These are phyloP conservation scores for Struthidea cinerea DNA, from an alignment of 2,113 vertebrate genomes.

Conservation along the genomic window DNA sequence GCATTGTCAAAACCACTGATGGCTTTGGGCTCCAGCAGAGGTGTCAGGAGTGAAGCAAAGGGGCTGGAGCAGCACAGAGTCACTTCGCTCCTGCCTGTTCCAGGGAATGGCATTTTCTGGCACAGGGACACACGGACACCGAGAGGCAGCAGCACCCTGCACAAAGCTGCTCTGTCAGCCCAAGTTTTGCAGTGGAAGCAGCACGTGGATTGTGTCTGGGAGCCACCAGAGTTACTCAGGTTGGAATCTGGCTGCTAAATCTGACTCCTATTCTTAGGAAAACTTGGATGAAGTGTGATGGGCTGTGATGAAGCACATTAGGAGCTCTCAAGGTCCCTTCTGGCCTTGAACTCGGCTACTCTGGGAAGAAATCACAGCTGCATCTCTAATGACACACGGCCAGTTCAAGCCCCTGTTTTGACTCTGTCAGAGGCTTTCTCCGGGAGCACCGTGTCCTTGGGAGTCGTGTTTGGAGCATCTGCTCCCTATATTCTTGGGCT, in stretches of 20 bases:
- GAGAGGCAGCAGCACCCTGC: neutral
- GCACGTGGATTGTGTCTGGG: neutral
- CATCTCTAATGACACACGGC: neutral
- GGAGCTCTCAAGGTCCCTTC: neutral
- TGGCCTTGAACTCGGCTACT: neutral
- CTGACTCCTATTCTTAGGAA: neutral
- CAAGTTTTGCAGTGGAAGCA: neutral
- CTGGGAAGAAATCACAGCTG: neutral
- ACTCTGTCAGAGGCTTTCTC: neutral
- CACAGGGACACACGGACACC: neutral
- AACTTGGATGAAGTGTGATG: neutral
- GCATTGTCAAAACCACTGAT: neutral
- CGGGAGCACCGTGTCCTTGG: neutral
- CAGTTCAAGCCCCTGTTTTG: neutral
- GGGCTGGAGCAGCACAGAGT: neutral
- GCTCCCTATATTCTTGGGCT: neutral
- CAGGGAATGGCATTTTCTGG: neutral
- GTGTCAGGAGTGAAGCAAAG: neutral
- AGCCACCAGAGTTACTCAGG: neutral
- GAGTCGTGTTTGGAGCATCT: neutral
- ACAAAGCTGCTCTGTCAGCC: neutral
- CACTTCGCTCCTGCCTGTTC: neutral
- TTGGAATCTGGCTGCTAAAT: neutral
- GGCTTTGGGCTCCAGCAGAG: neutral
- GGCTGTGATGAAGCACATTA: neutral